A percentile compares a stretch with the other conserved stretches of the same genome.
Conservation (phyloP, 37 sponge, comb jelly and placozoan species). For the Amphimedon queenslandica region DNA sequence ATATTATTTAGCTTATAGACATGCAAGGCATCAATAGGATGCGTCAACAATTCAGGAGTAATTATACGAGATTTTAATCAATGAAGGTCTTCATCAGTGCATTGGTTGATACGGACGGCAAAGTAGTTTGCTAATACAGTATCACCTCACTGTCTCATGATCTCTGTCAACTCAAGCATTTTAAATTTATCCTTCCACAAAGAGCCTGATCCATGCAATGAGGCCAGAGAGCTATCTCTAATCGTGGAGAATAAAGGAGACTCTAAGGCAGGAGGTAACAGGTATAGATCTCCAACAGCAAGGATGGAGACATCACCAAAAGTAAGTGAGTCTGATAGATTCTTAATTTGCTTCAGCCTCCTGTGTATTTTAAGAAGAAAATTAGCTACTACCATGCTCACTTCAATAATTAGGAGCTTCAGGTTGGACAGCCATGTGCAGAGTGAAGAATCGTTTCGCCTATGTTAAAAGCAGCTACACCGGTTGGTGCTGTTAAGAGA, state of each 20-base stretch:
- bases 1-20: constrained; percentile 31
- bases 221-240: constrained; percentile 20
- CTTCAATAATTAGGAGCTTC: constrained; percentile 42
- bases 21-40: constrained; percentile 42
- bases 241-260: constrained; percentile 18
- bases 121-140: constrained; percentile 14
- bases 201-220: constrained; percentile 37
- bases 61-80: constrained; percentile 17
- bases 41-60: background rate
- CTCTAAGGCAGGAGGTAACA: constrained; percentile 25
- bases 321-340: background rate
- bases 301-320: constrained; percentile 31
- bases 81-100: constrained; percentile 25
- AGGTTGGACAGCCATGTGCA: constrained; percentile 1
- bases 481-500: constrained; percentile 11
- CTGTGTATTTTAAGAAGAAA: constrained; percentile 32
- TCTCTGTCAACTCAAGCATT: constrained; percentile 34
- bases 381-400: constrained; percentile 41
- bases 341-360: constrained; percentile 28
- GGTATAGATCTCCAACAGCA: constrained; percentile 44
- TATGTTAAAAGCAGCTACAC: constrained; percentile 25
- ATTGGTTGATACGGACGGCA: constrained; percentile 22
- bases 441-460: constrained; percentile 3
- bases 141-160: constrained; percentile 34
- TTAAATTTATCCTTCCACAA: constrained; percentile 36